Evolutionary conservation across 1,140 invertebrate genomes (phyloP), one percentile per base, ranked within the genome.

Genomic region (Drepana arcuata): DNA sequence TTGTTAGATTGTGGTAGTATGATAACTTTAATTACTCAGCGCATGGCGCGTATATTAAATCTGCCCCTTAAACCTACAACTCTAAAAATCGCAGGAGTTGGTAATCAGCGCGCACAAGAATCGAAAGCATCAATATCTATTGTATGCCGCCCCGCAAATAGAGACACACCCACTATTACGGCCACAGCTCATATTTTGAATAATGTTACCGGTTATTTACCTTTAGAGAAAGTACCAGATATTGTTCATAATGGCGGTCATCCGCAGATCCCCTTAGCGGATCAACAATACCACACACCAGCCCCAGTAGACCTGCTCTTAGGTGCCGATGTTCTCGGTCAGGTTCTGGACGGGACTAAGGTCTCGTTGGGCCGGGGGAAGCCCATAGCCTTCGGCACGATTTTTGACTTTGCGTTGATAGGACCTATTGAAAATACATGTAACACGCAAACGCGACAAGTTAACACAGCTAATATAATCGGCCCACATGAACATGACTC

Each of bases 311-410:
- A 32, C 11, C 30, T 32, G 2, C 13, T 42, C 0, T 16, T 42
- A 9, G 33, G 40, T 14, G 24, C 33, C 2, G 40, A 42, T 12
- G 41, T 43, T 1, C 16, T 45, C 7, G 31, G 31, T 9, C 35
- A 39, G 5, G 35, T 45, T 14, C 16, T 45, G 9, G 26, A 39
- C 23, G 43, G 43, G 5, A 40, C 36, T 46, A 40, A 21, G 43
- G 25, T 39, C 16, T 39, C 36, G 7, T 27, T 46, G 12, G 36
- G 35, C 18, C 36, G 29, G 11, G 43, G 43, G 4, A 34, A 15
- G 27, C 31, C 42, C n/a, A 37, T 34, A 38, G 42, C 42, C 25
- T 39, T 39, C 18, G 31, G 36, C 32, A 45, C 42, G 31, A 45
- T 45, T n/a, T 45, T 45, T 30, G 42, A 45, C 10, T 46, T 40